Base-by-base conservation (phyloP, 2,113 vertebrate species). In the Ciconia boyciana region DNA sequence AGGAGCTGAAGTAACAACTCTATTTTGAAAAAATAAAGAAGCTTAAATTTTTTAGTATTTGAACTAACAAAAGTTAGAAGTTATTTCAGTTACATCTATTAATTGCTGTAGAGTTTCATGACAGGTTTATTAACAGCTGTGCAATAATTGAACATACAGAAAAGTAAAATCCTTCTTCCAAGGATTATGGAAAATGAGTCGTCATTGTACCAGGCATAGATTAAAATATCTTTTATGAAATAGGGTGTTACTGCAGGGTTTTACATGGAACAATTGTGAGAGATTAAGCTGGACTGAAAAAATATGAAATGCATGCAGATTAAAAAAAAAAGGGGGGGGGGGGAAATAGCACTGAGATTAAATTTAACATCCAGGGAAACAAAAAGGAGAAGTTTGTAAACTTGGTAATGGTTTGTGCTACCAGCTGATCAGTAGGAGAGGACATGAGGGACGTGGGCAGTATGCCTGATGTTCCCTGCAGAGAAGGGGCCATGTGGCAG, bases 371-470 rank as follows among this genome's bases (percentile, higher is more conserved):
- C 6, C 13, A 54, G 22, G 22, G 43, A 60, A 84, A 64, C 32
- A 88, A 46, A 64, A 77, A 80, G n/a, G 36, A 87, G 71, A 41
- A 28, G 25, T 61, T 66, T 21, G 21, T 83, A 29, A 60, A 24
- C 11, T 65, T 21, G 7, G 24, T 68, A 26, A 21, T 0, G 3
- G 39, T 79, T 72, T 54, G 51, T 89, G 62, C 58, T 46, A 4
- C 32, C 25, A 32, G 66, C 15, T 41, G 46, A 16, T 36, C 4
- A 1, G 41, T 5, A 43, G 32, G 44, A 60, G 65, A 68, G 49
- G 39, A 6, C 6, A 18, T 0, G 11, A 46, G 64, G 31, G 41
- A 7, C 26, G 21, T 0, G 0, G 55, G 41, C 57, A 16, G 11
- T 3, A 2, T 31, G 24, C 18, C 11, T 48, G 48, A 10, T 36